These are phyloP conservation scores for Neoascia interrupta DNA, from an alignment of 2,888 invertebrate genomes.

Conservation along the genomic window DNA sequence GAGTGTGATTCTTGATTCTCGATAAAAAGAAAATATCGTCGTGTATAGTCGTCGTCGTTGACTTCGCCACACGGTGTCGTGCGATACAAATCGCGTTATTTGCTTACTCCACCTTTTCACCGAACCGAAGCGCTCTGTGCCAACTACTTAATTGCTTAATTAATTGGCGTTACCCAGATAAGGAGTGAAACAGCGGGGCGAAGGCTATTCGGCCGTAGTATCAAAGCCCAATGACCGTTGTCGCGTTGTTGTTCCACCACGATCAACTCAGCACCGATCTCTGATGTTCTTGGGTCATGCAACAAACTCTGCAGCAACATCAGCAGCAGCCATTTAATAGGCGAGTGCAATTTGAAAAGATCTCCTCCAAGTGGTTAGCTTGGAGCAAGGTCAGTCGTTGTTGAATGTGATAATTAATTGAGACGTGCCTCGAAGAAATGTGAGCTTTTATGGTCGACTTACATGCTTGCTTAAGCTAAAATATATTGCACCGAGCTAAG, in stretches of 20 bases:
- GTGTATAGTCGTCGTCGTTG: constrained; percentile 3
- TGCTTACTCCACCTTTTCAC: constrained; percentile 45
- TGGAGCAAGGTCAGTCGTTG: constrained; percentile 39
- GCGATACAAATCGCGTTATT: constrained; percentile 66
- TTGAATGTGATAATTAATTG: constrained; percentile 64
- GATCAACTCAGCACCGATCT: constrained; percentile 4
- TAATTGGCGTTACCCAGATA: constrained; percentile 64
- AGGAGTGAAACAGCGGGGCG: constrained; percentile 28
- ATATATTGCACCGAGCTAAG: too few species aligned
- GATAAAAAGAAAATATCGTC: constrained; percentile 58
- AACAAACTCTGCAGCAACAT: not conserved
- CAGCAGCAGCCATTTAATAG: constrained; percentile 14
- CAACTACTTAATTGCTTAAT: constrained; percentile 69
- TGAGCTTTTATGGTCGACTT: constrained; percentile 63
- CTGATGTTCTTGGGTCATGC: constrained; percentile 44
- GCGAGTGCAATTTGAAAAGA: constrained; percentile 40
- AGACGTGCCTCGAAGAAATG: constrained; percentile 60
- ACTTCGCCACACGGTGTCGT: constrained; percentile 24
- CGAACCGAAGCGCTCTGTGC: constrained; percentile 46
- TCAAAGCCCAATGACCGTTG: constrained; percentile 36
- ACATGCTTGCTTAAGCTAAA: too few species aligned
- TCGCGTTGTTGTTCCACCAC: constrained; percentile 14
- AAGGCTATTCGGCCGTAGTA: constrained; percentile 24
- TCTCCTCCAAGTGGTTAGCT: constrained; percentile 20
- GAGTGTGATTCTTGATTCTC: constrained; percentile 48